Evolutionary conservation across 53 echinoderm and acorn worm genomes (phyloP).

Genomic region (Astropecten irregularis): DNA sequence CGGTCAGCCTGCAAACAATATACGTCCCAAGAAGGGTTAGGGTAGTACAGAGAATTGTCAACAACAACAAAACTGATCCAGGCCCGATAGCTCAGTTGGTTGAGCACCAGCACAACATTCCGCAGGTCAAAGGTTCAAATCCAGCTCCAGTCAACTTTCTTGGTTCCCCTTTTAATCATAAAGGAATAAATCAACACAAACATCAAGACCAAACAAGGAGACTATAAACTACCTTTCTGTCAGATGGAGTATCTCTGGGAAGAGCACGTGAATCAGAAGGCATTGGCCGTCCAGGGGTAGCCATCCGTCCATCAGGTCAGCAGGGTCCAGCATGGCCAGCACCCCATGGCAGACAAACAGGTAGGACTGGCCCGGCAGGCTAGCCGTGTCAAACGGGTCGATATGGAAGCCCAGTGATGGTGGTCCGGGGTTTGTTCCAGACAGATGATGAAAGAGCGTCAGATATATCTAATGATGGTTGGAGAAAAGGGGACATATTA

Average conservation of each 20-base stretch:
- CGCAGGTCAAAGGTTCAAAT: too few species aligned
- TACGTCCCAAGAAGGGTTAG: too few species aligned
- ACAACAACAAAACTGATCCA: too few species aligned
- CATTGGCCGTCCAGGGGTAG: background rate
- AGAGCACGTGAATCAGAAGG: conserved; percentile 69
- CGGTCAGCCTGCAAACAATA: conserved; percentile 44
- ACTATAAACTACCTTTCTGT: conserved; percentile 64
- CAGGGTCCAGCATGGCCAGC: conserved; percentile 69
- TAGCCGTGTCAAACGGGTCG: background rate
- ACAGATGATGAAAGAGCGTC: conserved; percentile 9
- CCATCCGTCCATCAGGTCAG: conserved; percentile 37
- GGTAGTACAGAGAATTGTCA: too few species aligned
- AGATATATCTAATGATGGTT: background rate
- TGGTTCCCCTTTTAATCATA: too few species aligned
- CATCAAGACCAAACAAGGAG: too few species aligned
- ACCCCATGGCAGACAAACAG: conserved; percentile 84
- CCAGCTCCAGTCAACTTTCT: too few species aligned
- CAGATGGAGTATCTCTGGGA: conserved; percentile 68
- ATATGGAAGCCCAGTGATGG: background rate
- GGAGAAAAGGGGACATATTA: too few species aligned
- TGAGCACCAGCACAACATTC: too few species aligned
- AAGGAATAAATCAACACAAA: too few species aligned
- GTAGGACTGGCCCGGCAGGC: conserved; percentile 33
- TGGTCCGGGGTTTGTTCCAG: too few species aligned
- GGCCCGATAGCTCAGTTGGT: too few species aligned